Conservation (phyloP, 2,113 vertebrate species). For the Microcebus ravelobensis region DNA sequence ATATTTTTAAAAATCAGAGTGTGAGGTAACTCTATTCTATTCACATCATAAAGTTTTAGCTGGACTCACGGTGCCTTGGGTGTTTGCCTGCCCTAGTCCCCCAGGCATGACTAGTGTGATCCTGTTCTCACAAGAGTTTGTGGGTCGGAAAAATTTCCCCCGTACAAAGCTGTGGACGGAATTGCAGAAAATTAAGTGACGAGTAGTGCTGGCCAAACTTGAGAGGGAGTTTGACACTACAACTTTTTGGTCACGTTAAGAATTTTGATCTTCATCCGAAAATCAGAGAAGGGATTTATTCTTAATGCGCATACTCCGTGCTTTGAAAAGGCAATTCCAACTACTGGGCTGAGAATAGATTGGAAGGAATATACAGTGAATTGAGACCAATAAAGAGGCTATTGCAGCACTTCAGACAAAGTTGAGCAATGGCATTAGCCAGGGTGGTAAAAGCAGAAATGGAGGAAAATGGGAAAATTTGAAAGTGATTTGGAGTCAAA, state of each 20-base stretch:
- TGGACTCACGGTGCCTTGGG: accelerated
- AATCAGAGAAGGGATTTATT: background rate
- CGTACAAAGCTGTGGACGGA: accelerated
- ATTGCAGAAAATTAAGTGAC: background rate
- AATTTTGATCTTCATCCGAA: background rate
- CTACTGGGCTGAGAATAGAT: background rate
- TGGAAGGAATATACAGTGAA: background rate
- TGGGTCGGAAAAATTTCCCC: too few species aligned
- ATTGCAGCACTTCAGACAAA: background rate
- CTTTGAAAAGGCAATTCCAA: background rate
- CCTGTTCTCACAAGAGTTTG: accelerated
- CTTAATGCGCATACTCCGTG: background rate
- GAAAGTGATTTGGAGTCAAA: background rate
- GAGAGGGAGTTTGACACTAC: too few species aligned
- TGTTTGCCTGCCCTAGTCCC: background rate
- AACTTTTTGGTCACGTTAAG: background rate
- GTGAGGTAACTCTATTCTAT: background rate
- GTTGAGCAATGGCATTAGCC: background rate
- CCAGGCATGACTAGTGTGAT: too few species aligned
- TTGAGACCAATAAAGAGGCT: background rate
- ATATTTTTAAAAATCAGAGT: background rate
- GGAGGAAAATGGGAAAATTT: background rate
- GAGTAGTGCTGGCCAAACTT: background rate
- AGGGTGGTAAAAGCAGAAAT: background rate
- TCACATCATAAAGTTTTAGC: background rate